phyloP scores from a whole-genome alignment of 2,888 invertebrate genomes.

The Scaptomyza parva region DNA sequence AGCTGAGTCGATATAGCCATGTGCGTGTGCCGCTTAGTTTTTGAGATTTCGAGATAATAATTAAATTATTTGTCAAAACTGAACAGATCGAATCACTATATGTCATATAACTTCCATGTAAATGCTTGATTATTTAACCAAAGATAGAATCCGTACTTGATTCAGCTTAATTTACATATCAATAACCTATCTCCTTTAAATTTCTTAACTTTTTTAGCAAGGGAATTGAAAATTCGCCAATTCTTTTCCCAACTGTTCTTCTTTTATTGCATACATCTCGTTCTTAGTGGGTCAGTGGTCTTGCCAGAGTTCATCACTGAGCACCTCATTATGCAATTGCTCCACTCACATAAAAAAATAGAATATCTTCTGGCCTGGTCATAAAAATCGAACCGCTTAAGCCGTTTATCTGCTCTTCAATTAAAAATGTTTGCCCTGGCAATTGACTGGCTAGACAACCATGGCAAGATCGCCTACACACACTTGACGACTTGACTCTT shows the following conservation, averaged over 20 bases:
- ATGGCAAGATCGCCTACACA: slow-evolving; percentile 51
- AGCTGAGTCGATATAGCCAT: too few species aligned
- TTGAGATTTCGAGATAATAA: too few species aligned
- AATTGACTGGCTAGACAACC: slow-evolving; percentile 60
- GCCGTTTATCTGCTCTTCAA: slow-evolving; percentile 57
- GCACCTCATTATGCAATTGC: slow-evolving; percentile 70
- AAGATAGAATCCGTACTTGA: too few species aligned
- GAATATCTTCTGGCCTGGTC: slow-evolving; percentile 22
- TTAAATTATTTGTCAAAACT: too few species aligned
- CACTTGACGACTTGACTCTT: slow-evolving; percentile 1
- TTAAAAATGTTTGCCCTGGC: slow-evolving; percentile 66
- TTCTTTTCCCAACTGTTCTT: slow-evolving; percentile 3
- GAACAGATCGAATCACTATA: too few species aligned
- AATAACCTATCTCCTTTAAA: not conserved
- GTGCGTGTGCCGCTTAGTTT: too few species aligned
- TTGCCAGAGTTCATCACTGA: slow-evolving; percentile 31
- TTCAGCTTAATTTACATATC: too few species aligned
- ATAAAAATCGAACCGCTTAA: slow-evolving; percentile 58
- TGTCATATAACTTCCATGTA: too few species aligned
- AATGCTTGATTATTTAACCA: too few species aligned
- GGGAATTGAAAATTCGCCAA: slow-evolving; percentile 18
- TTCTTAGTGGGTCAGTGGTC: slow-evolving; percentile 67
- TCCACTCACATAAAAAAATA: slow-evolving; percentile 28
- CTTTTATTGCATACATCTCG: not conserved
- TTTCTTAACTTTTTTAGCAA: slow-evolving; percentile 1